Percentiles rank a stretch among this genome's conserved stretches.
phyloP scores from a whole-genome alignment of 2,797 vertebrate genomes.

The Cryptoblepharus egeriae region DNA sequence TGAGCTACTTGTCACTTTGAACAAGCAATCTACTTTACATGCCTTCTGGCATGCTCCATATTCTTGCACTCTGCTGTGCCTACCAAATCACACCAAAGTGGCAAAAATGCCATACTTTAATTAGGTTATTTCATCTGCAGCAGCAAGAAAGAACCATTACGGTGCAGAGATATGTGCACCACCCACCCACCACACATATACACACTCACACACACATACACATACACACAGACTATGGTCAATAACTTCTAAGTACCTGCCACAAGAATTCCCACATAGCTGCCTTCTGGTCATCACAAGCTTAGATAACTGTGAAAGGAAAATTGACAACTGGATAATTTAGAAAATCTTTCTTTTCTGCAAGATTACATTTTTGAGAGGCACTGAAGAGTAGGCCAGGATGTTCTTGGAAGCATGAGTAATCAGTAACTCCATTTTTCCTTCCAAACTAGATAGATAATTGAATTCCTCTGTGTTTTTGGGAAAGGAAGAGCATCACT shows the following conservation, averaged over 20 bases:
- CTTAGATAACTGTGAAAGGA: slow-evolving; percentile 11
- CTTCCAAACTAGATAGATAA: slow-evolving; percentile 4
- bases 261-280: neutral
- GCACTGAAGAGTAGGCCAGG: slow-evolving; percentile 14
- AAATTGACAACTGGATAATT: slow-evolving; percentile 32
- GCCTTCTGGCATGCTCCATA: neutral
- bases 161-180: too few relatives aligned
- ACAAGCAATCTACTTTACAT: slow-evolving; percentile 7
- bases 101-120: neutral
- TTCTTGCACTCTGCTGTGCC: neutral
- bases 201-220: neutral
- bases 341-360: slow-evolving; percentile 24
- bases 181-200: too few relatives aligned
- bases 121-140: slow-evolving; percentile 4
- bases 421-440: slow-evolving; percentile 11
- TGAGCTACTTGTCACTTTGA: neutral
- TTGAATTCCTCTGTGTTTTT: slow-evolving; percentile 6
- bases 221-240: neutral
- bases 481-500: slow-evolving; percentile 17
- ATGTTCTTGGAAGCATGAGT: slow-evolving; percentile 1
- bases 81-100: neutral
- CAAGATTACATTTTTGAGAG: slow-evolving; percentile 39
- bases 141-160: neutral
- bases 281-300: neutral
- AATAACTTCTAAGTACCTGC: neutral